These are phyloP conservation scores for Carollia perspicillata DNA, from an alignment of 2,113 vertebrate species.

Conservation along the genomic window DNA sequence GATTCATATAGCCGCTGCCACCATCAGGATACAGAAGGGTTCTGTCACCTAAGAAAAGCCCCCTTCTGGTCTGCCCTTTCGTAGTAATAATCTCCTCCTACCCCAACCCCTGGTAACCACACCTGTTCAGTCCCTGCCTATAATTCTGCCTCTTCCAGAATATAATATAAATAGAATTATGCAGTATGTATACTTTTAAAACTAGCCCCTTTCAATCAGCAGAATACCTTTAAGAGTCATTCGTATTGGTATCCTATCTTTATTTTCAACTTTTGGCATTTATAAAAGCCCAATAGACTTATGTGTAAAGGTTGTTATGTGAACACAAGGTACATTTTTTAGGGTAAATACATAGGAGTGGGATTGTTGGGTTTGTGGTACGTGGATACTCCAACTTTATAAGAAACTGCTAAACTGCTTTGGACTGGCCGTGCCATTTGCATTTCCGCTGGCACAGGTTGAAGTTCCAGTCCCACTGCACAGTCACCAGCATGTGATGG, in stretches of 20 bases:
- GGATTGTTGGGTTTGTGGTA: background rate
- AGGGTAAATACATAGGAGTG: background rate
- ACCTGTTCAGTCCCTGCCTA: background rate
- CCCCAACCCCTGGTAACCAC: background rate
- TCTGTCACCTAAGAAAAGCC: background rate
- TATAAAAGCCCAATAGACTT: background rate
- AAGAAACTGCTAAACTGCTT: background rate
- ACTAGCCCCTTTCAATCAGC: background rate
- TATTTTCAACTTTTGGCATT: background rate
- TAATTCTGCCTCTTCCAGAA: background rate
- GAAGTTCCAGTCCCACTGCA: background rate
- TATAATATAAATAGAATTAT: background rate
- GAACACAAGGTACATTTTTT: background rate
- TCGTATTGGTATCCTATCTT: background rate
- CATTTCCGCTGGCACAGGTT: background rate
- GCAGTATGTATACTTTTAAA: background rate
- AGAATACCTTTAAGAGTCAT: background rate
- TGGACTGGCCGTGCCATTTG: background rate
- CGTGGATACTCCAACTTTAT: background rate
- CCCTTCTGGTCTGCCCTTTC: background rate
- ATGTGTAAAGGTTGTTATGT: background rate
- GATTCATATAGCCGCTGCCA: background rate
- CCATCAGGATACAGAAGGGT: background rate
- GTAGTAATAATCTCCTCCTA: background rate
- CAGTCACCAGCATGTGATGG: background rate